Base-by-base conservation (phyloP, 2,888 invertebrate genomes). In the Orthosia gracilis region DNA sequence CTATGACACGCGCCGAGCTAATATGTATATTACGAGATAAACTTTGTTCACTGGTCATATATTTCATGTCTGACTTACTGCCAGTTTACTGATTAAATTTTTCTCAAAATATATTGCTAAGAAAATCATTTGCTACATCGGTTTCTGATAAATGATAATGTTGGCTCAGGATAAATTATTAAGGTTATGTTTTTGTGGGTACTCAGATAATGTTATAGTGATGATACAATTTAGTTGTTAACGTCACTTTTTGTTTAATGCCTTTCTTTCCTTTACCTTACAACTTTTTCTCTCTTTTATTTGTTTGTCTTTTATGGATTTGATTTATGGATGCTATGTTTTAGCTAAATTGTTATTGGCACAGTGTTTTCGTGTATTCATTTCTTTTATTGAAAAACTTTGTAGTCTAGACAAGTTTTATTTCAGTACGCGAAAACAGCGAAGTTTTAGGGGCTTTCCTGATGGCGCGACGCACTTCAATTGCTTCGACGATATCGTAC, bases 1-100 rank as follows among this genome's bases (percentile, higher is more conserved):
- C 31, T 57, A 9, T 76, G 2, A 21, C 65, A 89, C 70, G 78
- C 49, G 57, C 87, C 87, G 63, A 80, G 76, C 85, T 90, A 89
- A 90, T 91, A 91, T 91, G 91, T 88, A 88, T 88, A 88, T 90
- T 89, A 91, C 90, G 90, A 93, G 92, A 94, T 94, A 93, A 94
- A 94, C 93, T 94, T 94, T 92, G 93, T 93, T 92, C 94, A 89
- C 90, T 90, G 91, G 91, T 91, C 92, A 93, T 94, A 94, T 93
- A 94, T 94, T 92, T 93, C 91, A 90, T 88, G 88, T 85, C 87
- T 91, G 92, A 94, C 89, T 93, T 94, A 94, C 92, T 85, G 89
- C 90, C 85, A 87, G 91, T 89, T 91, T 90, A 90, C 91, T 92
- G 94, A 93, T 92, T 91, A 92, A 89, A 88, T 91, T 90, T 90